Conservation (phyloP, 2,797 vertebrate genomes). For the Falco naumanni region DNA sequence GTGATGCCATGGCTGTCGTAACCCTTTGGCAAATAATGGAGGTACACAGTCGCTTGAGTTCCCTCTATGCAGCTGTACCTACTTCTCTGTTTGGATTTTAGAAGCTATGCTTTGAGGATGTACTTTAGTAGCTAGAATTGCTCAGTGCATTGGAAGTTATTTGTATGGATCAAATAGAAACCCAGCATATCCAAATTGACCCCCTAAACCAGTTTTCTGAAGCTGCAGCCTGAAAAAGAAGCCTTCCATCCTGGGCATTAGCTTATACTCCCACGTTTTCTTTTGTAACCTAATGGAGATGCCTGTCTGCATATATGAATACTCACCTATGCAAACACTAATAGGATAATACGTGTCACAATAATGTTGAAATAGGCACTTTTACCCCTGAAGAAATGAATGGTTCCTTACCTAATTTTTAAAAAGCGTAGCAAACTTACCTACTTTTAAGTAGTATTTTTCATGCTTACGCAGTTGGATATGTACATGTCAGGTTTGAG, state of each 20-base stretch:
- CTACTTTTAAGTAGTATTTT: neutral
- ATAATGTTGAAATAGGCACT: neutral
- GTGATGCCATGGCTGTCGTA: neutral
- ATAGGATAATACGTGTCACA: neutral
- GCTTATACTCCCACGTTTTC: neutral
- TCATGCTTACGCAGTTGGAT: neutral
- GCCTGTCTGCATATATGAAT: neutral
- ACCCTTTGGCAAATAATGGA: neutral
- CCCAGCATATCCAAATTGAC: neutral
- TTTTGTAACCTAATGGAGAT: neutral
- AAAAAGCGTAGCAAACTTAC: neutral
- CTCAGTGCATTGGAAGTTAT: neutral
- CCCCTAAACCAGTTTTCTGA: neutral
- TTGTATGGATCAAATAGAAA: neutral
- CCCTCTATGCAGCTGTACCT: neutral
- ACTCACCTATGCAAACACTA: neutral
- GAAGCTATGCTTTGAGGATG: neutral
- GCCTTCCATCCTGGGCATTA: neutral
- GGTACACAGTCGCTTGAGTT: neutral
- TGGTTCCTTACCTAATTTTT: neutral
- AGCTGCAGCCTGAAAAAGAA: neutral
- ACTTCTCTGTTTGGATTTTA: neutral
- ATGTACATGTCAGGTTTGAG: constrained; percentile 25
- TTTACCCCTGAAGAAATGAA: neutral
- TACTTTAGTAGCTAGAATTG: neutral